Evolutionary conservation across 1,140 invertebrate genomes (phyloP).

Genomic region (Drosophila sp.): DNA sequence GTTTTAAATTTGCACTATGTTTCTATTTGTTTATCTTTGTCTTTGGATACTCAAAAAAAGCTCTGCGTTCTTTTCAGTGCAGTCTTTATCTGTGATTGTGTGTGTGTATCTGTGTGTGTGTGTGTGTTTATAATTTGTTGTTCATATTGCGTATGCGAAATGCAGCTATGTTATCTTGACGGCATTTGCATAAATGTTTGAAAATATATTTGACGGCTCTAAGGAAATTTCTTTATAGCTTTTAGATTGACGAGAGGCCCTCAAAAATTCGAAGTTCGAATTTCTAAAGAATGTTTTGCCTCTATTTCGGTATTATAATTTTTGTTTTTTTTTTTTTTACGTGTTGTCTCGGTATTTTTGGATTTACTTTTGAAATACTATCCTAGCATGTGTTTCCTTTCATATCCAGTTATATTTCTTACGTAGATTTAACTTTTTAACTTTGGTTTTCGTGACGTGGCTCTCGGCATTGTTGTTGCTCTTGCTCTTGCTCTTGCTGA

Average conservation of each 20-base stretch:
- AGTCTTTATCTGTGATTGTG: not conserved
- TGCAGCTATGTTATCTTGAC: constrained; percentile 27
- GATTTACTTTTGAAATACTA: constrained; percentile 21
- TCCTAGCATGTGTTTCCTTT: constrained; percentile 31
- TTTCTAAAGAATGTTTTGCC: constrained; percentile 34
- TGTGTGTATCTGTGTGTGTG: constrained; percentile 17
- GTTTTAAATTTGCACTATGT: constrained; percentile 53
- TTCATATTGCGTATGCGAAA: constrained; percentile 34
- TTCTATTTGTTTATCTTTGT: constrained; percentile 38
- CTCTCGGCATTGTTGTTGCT: constrained; percentile 45
- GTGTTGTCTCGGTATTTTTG: constrained; percentile 3
- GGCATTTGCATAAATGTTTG: constrained; percentile 62
- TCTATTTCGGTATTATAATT: constrained; percentile 22
- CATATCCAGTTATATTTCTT: constrained; percentile 77
- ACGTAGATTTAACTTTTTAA: constrained; percentile 77
- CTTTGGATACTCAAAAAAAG: constrained; percentile 21
- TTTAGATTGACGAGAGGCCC: constrained; percentile 48
- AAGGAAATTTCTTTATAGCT: constrained; percentile 35
- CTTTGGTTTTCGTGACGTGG: constrained; percentile 65
- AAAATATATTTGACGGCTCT: constrained; percentile 72
- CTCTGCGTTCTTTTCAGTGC: constrained; percentile 32
- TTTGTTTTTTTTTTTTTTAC: not conserved
- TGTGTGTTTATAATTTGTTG: constrained; percentile 21
- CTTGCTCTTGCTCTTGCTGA: constrained; percentile 37
- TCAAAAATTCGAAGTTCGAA: constrained; percentile 46